A percentile compares a stretch with the other conserved stretches of the same genome.
phyloP scores from a whole-genome alignment of 2,888 invertebrate genomes.

The Timema cristinae region DNA sequence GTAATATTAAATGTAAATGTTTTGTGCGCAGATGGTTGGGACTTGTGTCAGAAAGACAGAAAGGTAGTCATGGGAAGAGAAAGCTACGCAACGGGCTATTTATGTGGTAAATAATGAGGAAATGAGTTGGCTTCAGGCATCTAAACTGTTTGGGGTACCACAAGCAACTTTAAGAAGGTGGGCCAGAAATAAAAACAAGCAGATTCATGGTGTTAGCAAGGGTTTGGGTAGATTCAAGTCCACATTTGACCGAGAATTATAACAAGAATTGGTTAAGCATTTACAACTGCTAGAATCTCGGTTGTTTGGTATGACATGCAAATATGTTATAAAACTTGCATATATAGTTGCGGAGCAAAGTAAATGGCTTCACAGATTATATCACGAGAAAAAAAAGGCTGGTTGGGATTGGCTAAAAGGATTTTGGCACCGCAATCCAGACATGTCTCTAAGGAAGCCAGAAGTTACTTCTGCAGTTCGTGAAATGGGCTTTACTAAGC shows the following conservation, averaged over 20 bases:
- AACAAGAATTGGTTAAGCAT: neutral
- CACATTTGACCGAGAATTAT: neutral
- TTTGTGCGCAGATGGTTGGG: no score
- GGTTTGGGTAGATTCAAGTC: neutral
- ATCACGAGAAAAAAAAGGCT: neutral
- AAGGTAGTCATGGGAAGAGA: no score
- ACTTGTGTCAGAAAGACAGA: no score
- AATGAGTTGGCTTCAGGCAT: neutral
- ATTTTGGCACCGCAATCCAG: neutral
- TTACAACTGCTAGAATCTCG: neutral
- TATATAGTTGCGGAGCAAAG: neutral
- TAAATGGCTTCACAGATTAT: neutral
- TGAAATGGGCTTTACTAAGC: neutral
- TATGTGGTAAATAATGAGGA: neutral
- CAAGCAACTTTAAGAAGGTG: neutral
- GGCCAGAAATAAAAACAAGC: neutral
- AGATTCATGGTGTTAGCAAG: neutral
- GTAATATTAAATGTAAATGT: no score
- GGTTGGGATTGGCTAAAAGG: neutral
- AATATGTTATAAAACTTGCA: neutral
- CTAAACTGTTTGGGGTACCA: neutral
- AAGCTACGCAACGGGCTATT: no score
- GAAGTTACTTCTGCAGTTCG: neutral
- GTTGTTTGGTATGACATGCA: conserved; percentile 1
- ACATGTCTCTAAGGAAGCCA: neutral